Evolutionary conservation across 2,888 invertebrate genomes (phyloP).

Genomic region (Cephus sareptanus): DNA sequence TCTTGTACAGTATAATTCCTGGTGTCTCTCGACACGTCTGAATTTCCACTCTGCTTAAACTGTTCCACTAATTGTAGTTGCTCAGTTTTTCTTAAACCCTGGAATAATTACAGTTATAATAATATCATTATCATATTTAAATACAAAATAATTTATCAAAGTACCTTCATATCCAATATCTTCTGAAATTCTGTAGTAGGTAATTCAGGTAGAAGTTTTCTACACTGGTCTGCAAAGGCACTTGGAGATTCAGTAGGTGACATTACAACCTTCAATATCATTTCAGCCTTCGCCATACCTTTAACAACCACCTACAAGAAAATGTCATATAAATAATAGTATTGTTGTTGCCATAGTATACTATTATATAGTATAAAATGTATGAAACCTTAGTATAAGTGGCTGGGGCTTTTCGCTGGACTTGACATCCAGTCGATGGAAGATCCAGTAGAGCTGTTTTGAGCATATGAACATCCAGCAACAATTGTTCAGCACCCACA

Average conservation of each 20-base stretch:
- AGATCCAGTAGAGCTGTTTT: conserved; percentile 94
- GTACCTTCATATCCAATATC: conserved; percentile 93
- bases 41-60: conserved; percentile 66
- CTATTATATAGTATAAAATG: neutral
- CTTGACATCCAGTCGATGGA: conserved; percentile 91
- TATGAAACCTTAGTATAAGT: conserved; percentile 79
- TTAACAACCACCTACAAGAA: conserved; percentile 77
- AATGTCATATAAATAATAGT: neutral
- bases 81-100: conserved; percentile 65
- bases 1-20: conserved; percentile 44
- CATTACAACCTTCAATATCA: conserved; percentile 99
- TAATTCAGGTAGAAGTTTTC: conserved; percentile 89
- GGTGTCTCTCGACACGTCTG: conserved; percentile 33
- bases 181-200: conserved; percentile 92
- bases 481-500: conserved; percentile 93
- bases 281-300: conserved; percentile 97
- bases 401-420: conserved; percentile 89
- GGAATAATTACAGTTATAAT: conserved; percentile 5
- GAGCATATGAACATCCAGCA: conserved; percentile 93
- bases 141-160: neutral
- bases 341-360: neutral
- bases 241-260: conserved; percentile 85
- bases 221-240: conserved; percentile 89
- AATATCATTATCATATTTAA: conserved; percentile 2
- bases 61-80: conserved; percentile 71